Evolutionary conservation across 2,888 invertebrate species (phyloP), one percentile per base, ranked within the genome.

Genomic region (Eupithecia subfuscata): DNA sequence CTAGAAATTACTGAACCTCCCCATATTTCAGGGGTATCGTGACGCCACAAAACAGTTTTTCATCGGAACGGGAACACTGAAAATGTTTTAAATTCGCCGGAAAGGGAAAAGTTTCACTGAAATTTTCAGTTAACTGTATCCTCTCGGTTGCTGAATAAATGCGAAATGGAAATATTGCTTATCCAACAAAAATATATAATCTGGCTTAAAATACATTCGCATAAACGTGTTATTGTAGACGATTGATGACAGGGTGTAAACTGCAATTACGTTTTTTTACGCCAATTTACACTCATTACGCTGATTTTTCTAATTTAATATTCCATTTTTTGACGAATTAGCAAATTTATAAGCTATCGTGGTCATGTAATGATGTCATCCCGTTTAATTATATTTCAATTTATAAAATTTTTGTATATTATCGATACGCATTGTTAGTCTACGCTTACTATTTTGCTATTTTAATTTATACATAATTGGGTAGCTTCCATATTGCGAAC

Each of bases 1-100:
- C 63, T 71, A 64, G 67, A 68, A 72, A 72, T 68, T 25, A 68
- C 52, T 25, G 22, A 70, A 60, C 72, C 45, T 64, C 34, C 63
- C 70, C 72, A 67, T 77, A 73, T 70, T 75, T 77, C 72, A 75
- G 56, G 16, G 34, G 72, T 71, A 70, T 70, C 40, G 43, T 68
- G 60, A 60, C 60, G 60, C 60, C 18, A 69, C 22, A 71, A 75
- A 78, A 78, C 72, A 63, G 60, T 67, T 65, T 45, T 48, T 60
- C 34, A 60, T 22, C 25, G 68, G 73, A 74, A 69, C 70, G 68
- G 63, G 70, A 78, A 74, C 74, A 76, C 69, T 63, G 60, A 76
- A 78, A 76, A 76, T 78, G 76, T 74, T 76, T 78, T 70, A 71
- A 76, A 74, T 74, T 69, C n/a, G 14, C 40, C 48, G 37, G 18